Percentiles rank a stretch among this genome's conserved stretches.
Evolutionary conservation across 2,113 vertebrate species (phyloP).

Genomic region (Lepisosteus oculatus): DNA sequence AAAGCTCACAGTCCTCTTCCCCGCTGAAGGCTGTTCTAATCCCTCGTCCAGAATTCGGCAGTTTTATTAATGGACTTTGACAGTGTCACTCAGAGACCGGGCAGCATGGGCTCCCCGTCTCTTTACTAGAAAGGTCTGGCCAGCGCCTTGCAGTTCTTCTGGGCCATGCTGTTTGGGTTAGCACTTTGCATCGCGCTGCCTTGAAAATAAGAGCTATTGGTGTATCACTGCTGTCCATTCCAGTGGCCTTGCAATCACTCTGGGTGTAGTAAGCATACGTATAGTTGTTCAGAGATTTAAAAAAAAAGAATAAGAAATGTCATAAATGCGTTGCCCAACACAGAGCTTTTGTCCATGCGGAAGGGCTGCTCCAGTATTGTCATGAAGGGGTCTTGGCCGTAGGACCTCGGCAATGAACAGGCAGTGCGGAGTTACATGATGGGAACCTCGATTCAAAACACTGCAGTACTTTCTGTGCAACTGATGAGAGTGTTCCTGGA

Average conservation of each 20-base stretch:
- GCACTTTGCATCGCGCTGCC: conserved; percentile 56
- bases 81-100: too few relatives aligned
- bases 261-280: conserved; percentile 53
- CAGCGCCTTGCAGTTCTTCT: neutral
- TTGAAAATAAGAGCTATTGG: conserved; percentile 41
- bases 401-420: conserved; percentile 17
- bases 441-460: conserved; percentile 36
- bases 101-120: too few relatives aligned
- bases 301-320: conserved; percentile 47
- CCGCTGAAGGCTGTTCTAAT: too few relatives aligned
- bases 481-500: conserved; percentile 54
- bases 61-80: too few relatives aligned
- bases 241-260: conserved; percentile 56
- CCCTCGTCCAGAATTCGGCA: too few relatives aligned
- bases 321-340: conserved; percentile 54
- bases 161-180: conserved; percentile 37
- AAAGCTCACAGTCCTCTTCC: too few relatives aligned
- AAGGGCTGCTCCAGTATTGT: neutral
- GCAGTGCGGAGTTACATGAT: conserved; percentile 39
- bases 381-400: too few relatives aligned
- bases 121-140: too few relatives aligned
- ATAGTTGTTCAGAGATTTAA: conserved; percentile 53
- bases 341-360: conserved; percentile 38
- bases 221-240: conserved; percentile 64
- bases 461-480: conserved; percentile 43